These are phyloP conservation scores for Cephonodes hylas DNA, from an alignment of 2,888 invertebrate species.

Conservation along the genomic window DNA sequence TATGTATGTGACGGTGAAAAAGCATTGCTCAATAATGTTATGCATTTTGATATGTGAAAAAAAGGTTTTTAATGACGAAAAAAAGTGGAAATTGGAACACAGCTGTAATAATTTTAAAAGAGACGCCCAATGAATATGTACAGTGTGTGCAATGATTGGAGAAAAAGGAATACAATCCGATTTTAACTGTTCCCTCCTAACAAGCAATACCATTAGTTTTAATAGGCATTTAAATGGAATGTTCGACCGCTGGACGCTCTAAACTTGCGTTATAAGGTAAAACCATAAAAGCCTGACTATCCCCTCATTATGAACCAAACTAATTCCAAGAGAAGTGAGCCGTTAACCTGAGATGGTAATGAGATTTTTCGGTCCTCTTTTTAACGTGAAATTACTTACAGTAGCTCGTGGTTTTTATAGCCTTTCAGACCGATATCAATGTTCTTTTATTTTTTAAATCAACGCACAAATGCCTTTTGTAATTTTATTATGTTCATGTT, in stretches of 20 bases:
- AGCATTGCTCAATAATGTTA: no score
- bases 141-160: background rate
- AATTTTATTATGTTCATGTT: background rate
- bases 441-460: slow-evolving; percentile 20
- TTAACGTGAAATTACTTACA: slow-evolving; percentile 21
- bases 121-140: background rate
- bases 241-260: background rate
- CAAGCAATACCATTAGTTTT: background rate
- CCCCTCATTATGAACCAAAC: slow-evolving; percentile 55
- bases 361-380: slow-evolving; percentile 43
- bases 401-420: slow-evolving; percentile 23
- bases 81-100: no score
- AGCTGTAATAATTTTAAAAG: background rate
- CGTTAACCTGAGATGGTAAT: slow-evolving; percentile 60
- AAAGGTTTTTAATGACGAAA: no score
- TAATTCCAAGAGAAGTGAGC: slow-evolving; percentile 54
- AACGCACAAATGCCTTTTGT: slow-evolving; percentile 14
- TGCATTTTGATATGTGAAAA: no score
- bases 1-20: no score
- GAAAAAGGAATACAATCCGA: background rate
- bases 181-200: background rate
- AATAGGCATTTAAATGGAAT: background rate
- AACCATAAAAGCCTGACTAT: slow-evolving; percentile 55
- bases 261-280: slow-evolving; percentile 25
- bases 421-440: slow-evolving; percentile 17